These are phyloP conservation scores for Nannoperca obscura DNA, from an alignment of 2,797 vertebrate species.

Conservation along the genomic window DNA sequence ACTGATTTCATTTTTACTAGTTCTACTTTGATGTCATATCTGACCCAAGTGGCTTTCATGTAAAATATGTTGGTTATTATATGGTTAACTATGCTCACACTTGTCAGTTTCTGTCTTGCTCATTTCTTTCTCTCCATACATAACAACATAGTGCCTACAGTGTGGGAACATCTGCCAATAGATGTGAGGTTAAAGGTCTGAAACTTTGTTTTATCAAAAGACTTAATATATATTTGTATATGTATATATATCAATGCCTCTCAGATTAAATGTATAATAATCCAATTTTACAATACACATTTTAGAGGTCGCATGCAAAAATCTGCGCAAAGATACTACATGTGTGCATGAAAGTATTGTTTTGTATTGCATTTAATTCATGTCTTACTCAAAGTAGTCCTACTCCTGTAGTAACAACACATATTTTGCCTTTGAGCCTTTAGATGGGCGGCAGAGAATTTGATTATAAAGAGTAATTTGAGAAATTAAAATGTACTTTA, in stretches of 20 bases:
- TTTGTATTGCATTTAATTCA: neutral
- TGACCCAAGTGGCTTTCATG: constrained; percentile 7
- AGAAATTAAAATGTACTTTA: neutral
- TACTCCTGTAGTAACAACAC: neutral
- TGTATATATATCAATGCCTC: neutral
- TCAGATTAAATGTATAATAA: neutral
- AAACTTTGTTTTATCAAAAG: neutral
- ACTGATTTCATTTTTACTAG: constrained; percentile 12
- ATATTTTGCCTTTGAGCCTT: neutral
- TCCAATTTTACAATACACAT: no score
- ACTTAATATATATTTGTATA: no score
- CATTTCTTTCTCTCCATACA: constrained; percentile 19
- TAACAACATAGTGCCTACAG: constrained; percentile 7
- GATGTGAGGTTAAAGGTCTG: neutral
- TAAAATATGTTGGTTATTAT: constrained; percentile 16
- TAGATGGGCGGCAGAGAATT: neutral
- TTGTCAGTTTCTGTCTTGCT: constrained; percentile 53
- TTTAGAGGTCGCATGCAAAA: neutral
- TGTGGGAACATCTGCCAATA: constrained; percentile 19
- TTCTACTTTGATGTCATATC: constrained; percentile 31
- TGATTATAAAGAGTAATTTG: neutral
- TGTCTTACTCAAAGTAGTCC: neutral
- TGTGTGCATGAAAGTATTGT: neutral
- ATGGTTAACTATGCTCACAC: constrained; percentile 24
- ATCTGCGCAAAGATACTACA: neutral